These are phyloP conservation scores for Anoplolepis gracilipes DNA, from an alignment of 1,140 invertebrate genomes.

Conservation along the genomic window DNA sequence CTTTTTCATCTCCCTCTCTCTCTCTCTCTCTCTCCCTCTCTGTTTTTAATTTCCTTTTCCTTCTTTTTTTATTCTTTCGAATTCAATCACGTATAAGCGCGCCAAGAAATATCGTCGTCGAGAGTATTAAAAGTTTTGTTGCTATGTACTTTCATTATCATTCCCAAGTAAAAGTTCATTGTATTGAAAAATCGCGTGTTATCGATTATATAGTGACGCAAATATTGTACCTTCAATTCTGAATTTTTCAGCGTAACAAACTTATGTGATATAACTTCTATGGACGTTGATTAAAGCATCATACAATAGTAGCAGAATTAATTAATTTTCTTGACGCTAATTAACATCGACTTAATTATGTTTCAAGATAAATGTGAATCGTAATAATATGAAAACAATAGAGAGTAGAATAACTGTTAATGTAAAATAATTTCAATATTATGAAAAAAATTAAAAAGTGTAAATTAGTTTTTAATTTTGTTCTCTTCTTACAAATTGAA, in stretches of 20 bases:
- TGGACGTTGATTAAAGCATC: background rate
- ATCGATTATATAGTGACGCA: background rate
- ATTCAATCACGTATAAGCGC: constrained; percentile 1
- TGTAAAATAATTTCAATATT: constrained; percentile 4
- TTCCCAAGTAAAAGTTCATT: constrained; percentile 16
- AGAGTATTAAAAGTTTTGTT: constrained; percentile 12
- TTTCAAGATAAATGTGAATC: constrained; percentile 11
- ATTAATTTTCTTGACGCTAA: constrained; percentile 45
- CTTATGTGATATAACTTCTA: constrained; percentile 17
- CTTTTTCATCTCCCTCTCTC: constrained; percentile 14
- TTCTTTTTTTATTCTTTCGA: constrained; percentile 2
- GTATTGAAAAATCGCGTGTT: background rate
- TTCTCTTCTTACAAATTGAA: background rate
- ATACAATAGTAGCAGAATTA: constrained; percentile 28
- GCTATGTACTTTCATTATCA: constrained; percentile 14
- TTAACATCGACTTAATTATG: constrained; percentile 40
- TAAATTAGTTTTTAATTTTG: background rate
- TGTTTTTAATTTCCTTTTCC: too few species aligned
- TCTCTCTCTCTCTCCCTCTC: constrained; percentile 1
- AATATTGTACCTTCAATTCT: constrained; percentile 11
- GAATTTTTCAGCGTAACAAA: constrained; percentile 31
- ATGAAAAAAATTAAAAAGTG: background rate
- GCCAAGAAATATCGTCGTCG: background rate
- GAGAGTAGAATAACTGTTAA: background rate
- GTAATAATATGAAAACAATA: background rate